Conservation (phyloP, 2,888 invertebrate genomes). For the Nymphalis polychloros region DNA sequence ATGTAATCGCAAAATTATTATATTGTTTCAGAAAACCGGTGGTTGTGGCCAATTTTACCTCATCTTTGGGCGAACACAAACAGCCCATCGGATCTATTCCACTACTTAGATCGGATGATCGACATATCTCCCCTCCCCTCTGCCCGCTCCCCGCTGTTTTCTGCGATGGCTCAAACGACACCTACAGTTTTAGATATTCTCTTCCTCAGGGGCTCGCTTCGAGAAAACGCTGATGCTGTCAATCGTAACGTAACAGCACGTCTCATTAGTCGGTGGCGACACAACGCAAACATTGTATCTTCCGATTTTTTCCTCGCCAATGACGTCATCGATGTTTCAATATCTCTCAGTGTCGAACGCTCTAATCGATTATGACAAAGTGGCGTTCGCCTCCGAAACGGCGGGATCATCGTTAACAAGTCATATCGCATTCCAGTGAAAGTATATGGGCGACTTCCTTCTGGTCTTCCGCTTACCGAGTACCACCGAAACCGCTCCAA, state of each 20-base stretch:
- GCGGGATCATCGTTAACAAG: constrained; percentile 58
- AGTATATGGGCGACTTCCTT: constrained; percentile 49
- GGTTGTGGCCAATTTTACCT: constrained; percentile 84
- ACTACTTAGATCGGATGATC: constrained; percentile 69
- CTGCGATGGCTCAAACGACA: constrained; percentile 89
- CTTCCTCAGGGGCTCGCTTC: constrained; percentile 82
- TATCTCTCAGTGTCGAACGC: constrained; percentile 75
- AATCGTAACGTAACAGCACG: constrained; percentile 87
- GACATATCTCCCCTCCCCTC: constrained; percentile 63
- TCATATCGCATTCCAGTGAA: constrained; percentile 33
- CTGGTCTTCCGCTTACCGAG: constrained; percentile 53
- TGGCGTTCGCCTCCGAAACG: constrained; percentile 54
- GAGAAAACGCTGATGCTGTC: constrained; percentile 84
- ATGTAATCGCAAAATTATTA: not conserved
- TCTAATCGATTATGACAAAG: constrained; percentile 71
- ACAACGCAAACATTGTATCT: constrained; percentile 86
- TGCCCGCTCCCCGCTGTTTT: constrained; percentile 78
- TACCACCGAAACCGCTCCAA: constrained; percentile 46
- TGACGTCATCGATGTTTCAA: constrained; percentile 86
- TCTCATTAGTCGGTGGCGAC: constrained; percentile 85
- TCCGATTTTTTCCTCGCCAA: constrained; percentile 88
- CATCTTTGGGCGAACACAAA: constrained; percentile 85
- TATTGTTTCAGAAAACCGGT: constrained; percentile 75
- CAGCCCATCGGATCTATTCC: constrained; percentile 60
- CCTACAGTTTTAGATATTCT: constrained; percentile 84